Evolutionary conservation across 2,888 invertebrate species (phyloP), one percentile per base, ranked within the genome.

Genomic region (Mesochorus sp.): DNA sequence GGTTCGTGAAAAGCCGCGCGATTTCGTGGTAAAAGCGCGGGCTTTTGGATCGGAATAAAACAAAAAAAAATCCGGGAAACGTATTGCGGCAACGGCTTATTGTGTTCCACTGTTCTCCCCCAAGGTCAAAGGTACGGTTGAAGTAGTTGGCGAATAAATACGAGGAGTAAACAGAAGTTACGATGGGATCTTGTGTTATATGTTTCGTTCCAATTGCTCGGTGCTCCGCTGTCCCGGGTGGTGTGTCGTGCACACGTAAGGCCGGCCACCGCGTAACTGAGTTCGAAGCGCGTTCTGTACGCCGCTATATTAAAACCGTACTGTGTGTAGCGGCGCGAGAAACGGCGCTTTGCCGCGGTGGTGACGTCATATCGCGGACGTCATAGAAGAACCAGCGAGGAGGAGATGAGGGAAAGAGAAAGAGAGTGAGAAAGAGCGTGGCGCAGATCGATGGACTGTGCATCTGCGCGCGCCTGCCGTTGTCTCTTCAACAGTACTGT

Each of bases 231-330:
- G 44, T 4, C 62, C 26, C 31, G 28, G 44, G 53, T 67, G 14
- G 44, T 49, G 70, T 31, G 44, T 39, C 82, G 76, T 80, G 86
- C 85, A 87, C 85, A 86, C 89, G 85, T 85, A 85, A 89, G 86
- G 89, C 89, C 89, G 88, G 88, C 85, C 87, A 86, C 88, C 88
- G 89, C 86, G 89, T 89, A 89, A 90, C 89, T 89, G 89, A 90
- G 88, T 89, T 87, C 85, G 87, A 86, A 88, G 85, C 86, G 88
- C 86, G 87, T 86, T 85, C 86, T 84, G 86, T 87, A 85, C 88
- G 84, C 86, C 88, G 87, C 88, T 89, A 90, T 90, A 90, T 90
- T 89, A 89, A 90, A 90, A 90, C 89, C 89, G 89, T 88, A 88
- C 88, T 84, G 88, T 88, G 89, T 89, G 88, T 88, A 49, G 64